Conservation (phyloP, 2,113 vertebrate genomes). For the Cyrtonyx montezumae region DNA sequence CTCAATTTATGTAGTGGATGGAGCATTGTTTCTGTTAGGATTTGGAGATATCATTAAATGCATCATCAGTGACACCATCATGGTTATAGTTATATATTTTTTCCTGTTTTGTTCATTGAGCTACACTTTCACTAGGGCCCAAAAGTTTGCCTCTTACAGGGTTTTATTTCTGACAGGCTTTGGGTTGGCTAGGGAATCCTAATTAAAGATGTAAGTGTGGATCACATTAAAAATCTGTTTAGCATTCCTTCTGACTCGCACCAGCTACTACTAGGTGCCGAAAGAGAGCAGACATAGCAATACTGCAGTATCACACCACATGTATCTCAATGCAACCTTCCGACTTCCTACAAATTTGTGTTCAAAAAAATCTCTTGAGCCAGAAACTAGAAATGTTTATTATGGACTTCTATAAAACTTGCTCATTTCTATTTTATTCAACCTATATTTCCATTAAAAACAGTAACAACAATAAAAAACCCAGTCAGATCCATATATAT, state of each 20-base stretch:
- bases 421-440: neutral
- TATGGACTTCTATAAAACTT: neutral
- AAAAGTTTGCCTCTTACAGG: neutral
- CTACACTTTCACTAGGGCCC: neutral
- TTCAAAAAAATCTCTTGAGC: neutral
- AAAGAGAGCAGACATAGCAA: neutral
- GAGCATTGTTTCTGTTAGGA: neutral
- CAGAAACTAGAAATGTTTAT: neutral
- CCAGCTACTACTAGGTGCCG: neutral
- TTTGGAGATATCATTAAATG: neutral
- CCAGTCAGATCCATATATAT: neutral
- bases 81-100: no score
- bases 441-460: neutral
- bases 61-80: neutral
- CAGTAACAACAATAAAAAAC: neutral
- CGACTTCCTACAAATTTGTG: neutral
- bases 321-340: neutral
- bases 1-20: neutral
- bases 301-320: fast-evolving
- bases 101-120: neutral
- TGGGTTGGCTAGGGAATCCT: neutral
- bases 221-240: neutral
- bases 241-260: neutral
- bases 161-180: neutral
- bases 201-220: neutral